Base-by-base conservation (phyloP, 2,888 invertebrate species). In the Zaprionus bogoriensis region DNA sequence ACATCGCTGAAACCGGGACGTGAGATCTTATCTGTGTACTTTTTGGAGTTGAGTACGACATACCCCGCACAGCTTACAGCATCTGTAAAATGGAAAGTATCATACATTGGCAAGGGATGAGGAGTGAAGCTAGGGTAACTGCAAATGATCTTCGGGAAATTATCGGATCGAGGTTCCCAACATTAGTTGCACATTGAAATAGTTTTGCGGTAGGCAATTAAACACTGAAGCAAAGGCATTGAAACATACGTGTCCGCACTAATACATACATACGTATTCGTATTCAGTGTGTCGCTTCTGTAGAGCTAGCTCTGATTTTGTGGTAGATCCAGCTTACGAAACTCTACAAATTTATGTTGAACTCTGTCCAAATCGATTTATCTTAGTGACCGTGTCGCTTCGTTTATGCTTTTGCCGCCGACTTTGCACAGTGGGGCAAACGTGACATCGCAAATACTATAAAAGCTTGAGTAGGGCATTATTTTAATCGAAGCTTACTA, bases 341-440 rank as follows among this genome's bases (percentile, higher is more conserved):
- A 61, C 28, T 38, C 10, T 19, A 45, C 44, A 60, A 60, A 64
- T 53, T 54, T 38, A 45, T 60, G 53, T 53, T 44, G 46, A 50
- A 48, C 53, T 53, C 48, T 53, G 47, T 59, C 25, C 63, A 53
- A 64, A 61, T 64, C 64, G 62, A 64, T 61, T 64, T 54, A 53
- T 61, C 54, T 64, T 64, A 64, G 62, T 54, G 53, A 54, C 53
- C 53, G 45, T 46, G 45, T 52, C 60, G 39, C 7, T 59, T 39
- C 22, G 45, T 30, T 25, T 39, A 46, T 51, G 28, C 25, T 38
- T 58, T 44, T 17, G 17, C 38, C 17, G 45, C 17, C 39, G 5
- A 51, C 50, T 28, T 12, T 6, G 46, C 45, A 59, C 59, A 46
- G 30, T 58, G 58, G 58, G 6, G 2, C 36, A 14, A 45, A 22